These are phyloP conservation scores for Dermatemys mawii DNA, from an alignment of 2,113 vertebrate species.

Conservation along the genomic window DNA sequence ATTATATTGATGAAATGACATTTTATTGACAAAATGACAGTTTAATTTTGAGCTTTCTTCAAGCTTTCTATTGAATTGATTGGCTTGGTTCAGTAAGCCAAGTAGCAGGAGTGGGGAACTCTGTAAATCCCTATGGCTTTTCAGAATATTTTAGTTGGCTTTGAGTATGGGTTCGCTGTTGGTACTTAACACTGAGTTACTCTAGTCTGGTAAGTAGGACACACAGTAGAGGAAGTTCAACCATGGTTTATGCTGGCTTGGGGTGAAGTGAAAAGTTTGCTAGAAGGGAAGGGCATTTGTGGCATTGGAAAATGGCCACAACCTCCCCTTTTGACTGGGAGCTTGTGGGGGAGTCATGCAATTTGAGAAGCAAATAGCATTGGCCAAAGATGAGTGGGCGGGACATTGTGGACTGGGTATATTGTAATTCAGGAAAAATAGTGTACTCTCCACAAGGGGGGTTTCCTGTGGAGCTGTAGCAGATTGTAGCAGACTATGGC, in stretches of 20 bases:
- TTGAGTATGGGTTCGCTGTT: fast-evolving
- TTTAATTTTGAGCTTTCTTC: slow-evolving; percentile 72
- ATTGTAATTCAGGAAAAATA: background rate
- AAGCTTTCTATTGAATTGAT: slow-evolving; percentile 46
- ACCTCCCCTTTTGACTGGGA: background rate
- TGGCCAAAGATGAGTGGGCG: background rate
- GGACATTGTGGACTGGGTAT: background rate
- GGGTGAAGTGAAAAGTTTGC: background rate
- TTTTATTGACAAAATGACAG: slow-evolving; percentile 81
- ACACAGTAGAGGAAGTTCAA: background rate
- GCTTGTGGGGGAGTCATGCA: background rate
- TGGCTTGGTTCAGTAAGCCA: background rate
- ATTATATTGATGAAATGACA: slow-evolving; percentile 71
- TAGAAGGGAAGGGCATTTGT: background rate
- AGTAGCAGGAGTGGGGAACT: background rate
- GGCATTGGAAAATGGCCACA: background rate
- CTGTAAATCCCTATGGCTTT: background rate
- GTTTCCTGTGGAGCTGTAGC: background rate
- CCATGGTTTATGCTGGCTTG: background rate
- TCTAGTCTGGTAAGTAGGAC: background rate
- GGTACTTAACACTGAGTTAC: background rate
- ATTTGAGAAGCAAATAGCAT: background rate
- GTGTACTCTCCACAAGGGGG: background rate
- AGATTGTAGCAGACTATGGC: too few relatives aligned
- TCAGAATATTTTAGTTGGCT: background rate